These are phyloP conservation scores for Oceanodroma leucorhoa DNA, from an alignment of 2,797 vertebrate genomes.

Conservation along the genomic window DNA sequence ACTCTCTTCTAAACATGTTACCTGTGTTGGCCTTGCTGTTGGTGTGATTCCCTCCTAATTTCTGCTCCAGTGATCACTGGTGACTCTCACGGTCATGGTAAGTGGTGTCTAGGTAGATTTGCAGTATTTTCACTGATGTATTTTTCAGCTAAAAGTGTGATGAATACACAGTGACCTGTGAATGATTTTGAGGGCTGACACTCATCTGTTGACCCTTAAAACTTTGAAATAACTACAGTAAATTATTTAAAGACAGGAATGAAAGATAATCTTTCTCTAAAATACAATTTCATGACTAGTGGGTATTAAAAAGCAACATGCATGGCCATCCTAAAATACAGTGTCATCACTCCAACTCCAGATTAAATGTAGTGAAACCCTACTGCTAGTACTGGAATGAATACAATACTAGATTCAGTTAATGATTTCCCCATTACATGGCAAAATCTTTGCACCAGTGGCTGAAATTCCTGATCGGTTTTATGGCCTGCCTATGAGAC, in stretches of 20 bases:
- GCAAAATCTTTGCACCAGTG: neutral
- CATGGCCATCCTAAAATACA: neutral
- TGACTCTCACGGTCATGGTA: neutral
- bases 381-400: neutral
- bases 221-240: constrained; percentile 8
- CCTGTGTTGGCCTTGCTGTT: neutral
- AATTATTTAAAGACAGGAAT: constrained; percentile 18
- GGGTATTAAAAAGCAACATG: neutral
- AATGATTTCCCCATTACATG: neutral
- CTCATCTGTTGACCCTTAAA: constrained; percentile 29
- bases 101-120: neutral
- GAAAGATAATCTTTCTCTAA: neutral
- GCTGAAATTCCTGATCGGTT: neutral
- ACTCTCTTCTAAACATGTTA: neutral
- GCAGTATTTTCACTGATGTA: neutral
- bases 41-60: neutral
- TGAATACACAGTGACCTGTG: constrained; percentile 9
- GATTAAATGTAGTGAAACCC: neutral
- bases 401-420: neutral
- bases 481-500: neutral
- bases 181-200: constrained; percentile 3
- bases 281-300: neutral
- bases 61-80: neutral
- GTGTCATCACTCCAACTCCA: neutral
- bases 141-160: constrained; percentile 13